phyloP scores from a whole-genome alignment of 2,113 vertebrate species.

The Uropsilus gracilis region DNA sequence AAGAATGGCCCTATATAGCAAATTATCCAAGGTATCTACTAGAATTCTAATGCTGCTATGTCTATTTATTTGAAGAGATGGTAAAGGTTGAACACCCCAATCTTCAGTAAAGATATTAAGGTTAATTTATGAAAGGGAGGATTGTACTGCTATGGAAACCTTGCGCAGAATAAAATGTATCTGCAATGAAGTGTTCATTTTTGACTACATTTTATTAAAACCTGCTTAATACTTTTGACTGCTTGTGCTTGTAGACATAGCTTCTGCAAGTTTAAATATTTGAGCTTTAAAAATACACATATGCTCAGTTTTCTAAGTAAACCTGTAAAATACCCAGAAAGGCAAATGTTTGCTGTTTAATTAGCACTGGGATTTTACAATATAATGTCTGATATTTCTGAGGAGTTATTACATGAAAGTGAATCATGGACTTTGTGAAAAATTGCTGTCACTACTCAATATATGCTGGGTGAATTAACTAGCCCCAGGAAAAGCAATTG shows the following conservation, averaged over 20 bases:
- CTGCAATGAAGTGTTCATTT: slow-evolving; percentile 65
- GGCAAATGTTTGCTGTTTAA: slow-evolving; percentile 62
- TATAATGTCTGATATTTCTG: slow-evolving; percentile 30
- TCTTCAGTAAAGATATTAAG: neutral
- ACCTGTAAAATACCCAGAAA: slow-evolving; percentile 73
- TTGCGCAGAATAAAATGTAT: slow-evolving; percentile 73
- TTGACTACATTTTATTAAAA: slow-evolving; percentile 71
- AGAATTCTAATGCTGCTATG: neutral
- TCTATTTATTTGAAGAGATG: neutral
- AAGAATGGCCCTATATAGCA: neutral
- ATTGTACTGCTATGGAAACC: slow-evolving; percentile 31
- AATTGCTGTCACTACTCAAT: slow-evolving; percentile 52
- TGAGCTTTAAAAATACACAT: slow-evolving; percentile 80
- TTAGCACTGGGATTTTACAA: slow-evolving; percentile 63
- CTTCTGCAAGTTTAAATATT: slow-evolving; percentile 81
- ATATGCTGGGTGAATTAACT: neutral
- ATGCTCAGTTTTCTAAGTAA: slow-evolving; percentile 67
- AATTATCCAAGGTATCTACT: neutral
- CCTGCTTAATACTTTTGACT: slow-evolving; percentile 80
- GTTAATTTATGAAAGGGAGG: neutral
- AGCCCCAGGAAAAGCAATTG: slow-evolving; percentile 32
- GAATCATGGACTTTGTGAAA: neutral
- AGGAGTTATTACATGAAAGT: slow-evolving; percentile 26
- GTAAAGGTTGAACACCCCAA: neutral
- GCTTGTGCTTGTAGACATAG: slow-evolving; percentile 84